Base-by-base conservation (phyloP, 1,140 invertebrate genomes). In the Oryctes rhinoceros region DNA sequence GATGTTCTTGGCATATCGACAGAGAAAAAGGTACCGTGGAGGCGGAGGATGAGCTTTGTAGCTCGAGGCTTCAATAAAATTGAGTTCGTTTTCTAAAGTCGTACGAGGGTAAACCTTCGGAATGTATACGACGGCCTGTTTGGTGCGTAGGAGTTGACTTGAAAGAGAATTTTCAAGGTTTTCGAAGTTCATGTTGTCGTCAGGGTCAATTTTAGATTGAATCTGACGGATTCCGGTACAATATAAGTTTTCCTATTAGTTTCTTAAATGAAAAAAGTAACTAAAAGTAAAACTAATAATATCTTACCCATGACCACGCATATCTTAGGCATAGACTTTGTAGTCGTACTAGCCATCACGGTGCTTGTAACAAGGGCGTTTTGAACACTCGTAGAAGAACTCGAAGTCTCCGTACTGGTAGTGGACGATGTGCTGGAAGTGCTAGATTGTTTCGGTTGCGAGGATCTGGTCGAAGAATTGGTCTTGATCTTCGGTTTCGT, bases 241-340 rank as follows among this genome's bases (percentile, higher is more conserved):
- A n/a, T n/a, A n/a, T n/a, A n/a, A n/a, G n/a, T n/a, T n/a, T n/a
- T n/a, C n/a, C n/a, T n/a, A n/a, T n/a, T n/a, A n/a, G 24, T 30
- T 30, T 30, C 24, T 30, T 30, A 30, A 30, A 30, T 30, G 24
- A 30, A 30, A 30, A 30, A 30, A 30, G 2, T 30, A 30, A 30
- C 24, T 30, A 30, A 30, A 30, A 30, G 24, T 30, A 30, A 30
- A 30, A 30, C 24, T 30, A 30, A 37, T 62, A 35, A 30, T 71
- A 44, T 15, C 79, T 79, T 81, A 85, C 85, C 85, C 84, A 85
- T 84, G 13, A 85, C 83, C 5, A 81, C 75, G 65, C 84, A 85
- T 47, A 82, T 78, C 48, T 81, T 81, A 7, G 83, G 83, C 24
- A 75, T 35, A 4, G 81, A 77, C 44, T 80, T 83, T 11, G 18